Evolutionary conservation across 2,797 vertebrate species (phyloP).

Genomic region (Parotocinclus haroldoi): DNA sequence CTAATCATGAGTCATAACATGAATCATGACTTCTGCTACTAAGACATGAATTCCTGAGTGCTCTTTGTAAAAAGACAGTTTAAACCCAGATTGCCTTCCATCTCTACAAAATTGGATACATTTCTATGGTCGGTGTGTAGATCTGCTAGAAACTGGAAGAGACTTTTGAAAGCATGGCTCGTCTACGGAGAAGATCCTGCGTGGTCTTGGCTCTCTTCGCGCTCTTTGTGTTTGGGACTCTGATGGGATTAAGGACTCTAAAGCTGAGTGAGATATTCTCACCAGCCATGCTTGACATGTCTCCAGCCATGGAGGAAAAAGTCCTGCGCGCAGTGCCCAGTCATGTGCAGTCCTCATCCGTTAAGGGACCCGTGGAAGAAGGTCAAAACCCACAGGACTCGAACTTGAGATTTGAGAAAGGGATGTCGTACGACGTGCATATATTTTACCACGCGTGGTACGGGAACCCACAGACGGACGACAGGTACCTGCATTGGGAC

Average conservation of each 20-base stretch:
- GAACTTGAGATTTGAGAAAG: constrained; percentile 63
- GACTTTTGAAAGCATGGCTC: constrained; percentile 56
- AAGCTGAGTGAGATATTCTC: constrained; percentile 77
- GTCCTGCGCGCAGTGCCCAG: constrained; percentile 64
- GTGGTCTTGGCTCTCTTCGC: constrained; percentile 80
- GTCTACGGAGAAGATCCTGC: constrained; percentile 78
- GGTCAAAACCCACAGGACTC: constrained; percentile 54
- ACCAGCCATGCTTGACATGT: constrained; percentile 61
- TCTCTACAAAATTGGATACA: too few relatives aligned
- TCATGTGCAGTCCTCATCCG: constrained; percentile 61
- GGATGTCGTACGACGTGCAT: constrained; percentile 78
- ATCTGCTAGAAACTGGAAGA: too few relatives aligned
- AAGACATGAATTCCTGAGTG: too few relatives aligned
- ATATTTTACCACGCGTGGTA: constrained; percentile 86
- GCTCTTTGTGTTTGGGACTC: constrained; percentile 80
- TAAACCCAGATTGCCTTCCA: too few relatives aligned
- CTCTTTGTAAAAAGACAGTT: too few relatives aligned
- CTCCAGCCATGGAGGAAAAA: constrained; percentile 66
- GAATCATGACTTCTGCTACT: too few relatives aligned
- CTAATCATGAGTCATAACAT: too few relatives aligned
- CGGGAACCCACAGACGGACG: constrained; percentile 74
- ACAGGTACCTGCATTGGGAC: constrained; percentile 83
- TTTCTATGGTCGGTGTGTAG: too few relatives aligned
- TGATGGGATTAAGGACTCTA: constrained; percentile 83
- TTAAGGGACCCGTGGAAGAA: constrained; percentile 50